Evolutionary conservation across 2,113 vertebrate species (phyloP), one percentile per base, ranked within the genome.

Genomic region (Podarcis cretensis): DNA sequence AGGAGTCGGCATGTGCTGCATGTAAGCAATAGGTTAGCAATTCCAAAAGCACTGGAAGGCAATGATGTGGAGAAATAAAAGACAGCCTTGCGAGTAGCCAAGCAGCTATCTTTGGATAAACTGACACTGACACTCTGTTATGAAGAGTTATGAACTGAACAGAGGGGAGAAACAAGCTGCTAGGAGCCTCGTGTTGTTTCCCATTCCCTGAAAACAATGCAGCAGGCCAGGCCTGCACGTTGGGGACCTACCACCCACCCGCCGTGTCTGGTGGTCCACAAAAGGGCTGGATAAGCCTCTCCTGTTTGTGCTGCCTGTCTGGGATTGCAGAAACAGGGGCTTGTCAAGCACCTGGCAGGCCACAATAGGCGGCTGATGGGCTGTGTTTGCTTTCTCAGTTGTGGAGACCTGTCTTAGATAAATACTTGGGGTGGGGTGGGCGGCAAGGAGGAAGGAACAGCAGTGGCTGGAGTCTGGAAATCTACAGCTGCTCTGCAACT

Each of bases 351-450:
- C 76, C 77, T 71, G 66, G n/a, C 32, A 40, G 68, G 43, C 65
- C 25, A 30, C 78, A 48, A 69, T 27, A 63, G 27, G 25, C 9
- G 76, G 43, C 20, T 25, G 40, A 8, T 35, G 21, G 40, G 75
- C 73, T 77, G 30, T 30, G 2, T 88, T 63, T 59, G 69, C 86
- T 74, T n/a, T 35, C 13, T 14, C 35, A 65, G 69, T 43, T 37
- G 48, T 43, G 54, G 54, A 82, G 80, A 81, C 69, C 79, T 94
- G 92, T 90, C 57, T 95, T 94, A 88, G 89, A 89, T 95, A 94
- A 94, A 95, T 91, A 95, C 83, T 86, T 76, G 76, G 81, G 65
- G 30, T 54, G 32, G 85, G n/a, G n/a, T n/a, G n/a, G n/a, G 92
- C 85, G 90, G 1, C 37, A 86, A 91, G 91, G 87, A 89, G 93